A percentile compares a stretch with the other conserved stretches of the same genome.
phyloP scores from a whole-genome alignment of 1,140 invertebrate species.

The Adelges cooleyi region DNA sequence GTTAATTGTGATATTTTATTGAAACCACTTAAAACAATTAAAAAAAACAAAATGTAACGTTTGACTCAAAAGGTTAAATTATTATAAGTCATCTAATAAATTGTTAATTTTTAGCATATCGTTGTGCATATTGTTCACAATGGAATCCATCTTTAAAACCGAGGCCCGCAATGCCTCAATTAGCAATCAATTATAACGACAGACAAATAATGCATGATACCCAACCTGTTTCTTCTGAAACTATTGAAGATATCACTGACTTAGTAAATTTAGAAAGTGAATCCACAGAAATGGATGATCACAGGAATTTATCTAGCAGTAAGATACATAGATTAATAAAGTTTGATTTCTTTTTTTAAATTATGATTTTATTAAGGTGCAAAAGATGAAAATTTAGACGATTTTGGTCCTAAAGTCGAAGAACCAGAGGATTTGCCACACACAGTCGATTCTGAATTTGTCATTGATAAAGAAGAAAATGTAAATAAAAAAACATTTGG shows the following conservation, averaged over 20 bases:
- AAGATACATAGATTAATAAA: background rate
- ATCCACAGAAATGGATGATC: too few relatives aligned
- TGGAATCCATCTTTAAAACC: constrained; percentile 76
- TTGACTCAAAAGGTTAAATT: too few relatives aligned
- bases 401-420: constrained; percentile 10
- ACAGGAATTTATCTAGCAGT: background rate
- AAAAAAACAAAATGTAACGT: too few relatives aligned
- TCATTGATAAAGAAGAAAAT: background rate
- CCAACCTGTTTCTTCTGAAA: background rate
- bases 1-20: too few relatives aligned
- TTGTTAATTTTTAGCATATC: constrained; percentile 47
- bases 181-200: constrained; percentile 31
- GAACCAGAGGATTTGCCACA: background rate
- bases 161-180: constrained; percentile 58
- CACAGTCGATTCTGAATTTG: background rate
- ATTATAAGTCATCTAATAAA: too few relatives aligned
- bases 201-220: background rate
- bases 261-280: background rate
- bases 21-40: too few relatives aligned
- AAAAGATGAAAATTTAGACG: background rate
- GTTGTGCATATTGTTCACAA: constrained; percentile 76
- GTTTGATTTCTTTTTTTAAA: background rate
- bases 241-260: constrained; percentile 15
- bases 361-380: background rate
- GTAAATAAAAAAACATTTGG: too few relatives aligned